Evolutionary conservation across 2,113 vertebrate genomes (phyloP).

Genomic region (Tragelaphus strepsiceros): DNA sequence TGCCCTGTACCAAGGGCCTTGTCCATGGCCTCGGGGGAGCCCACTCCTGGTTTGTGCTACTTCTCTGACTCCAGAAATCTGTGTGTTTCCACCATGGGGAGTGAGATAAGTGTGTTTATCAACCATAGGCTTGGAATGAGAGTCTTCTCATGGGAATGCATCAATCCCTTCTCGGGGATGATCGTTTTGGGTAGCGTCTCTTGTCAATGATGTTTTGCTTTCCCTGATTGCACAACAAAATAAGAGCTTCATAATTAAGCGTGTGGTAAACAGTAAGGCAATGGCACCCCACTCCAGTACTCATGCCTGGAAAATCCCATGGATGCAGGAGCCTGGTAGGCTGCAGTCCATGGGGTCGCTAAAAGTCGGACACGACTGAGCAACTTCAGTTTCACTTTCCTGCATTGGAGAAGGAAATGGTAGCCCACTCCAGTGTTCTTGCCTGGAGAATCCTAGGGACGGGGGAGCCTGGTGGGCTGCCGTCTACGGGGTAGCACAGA

Average conservation of each 20-base stretch:
- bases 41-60: constrained; percentile 40
- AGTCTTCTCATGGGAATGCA: constrained; percentile 58
- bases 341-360: no score
- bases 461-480: no score
- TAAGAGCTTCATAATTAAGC: constrained; percentile 56
- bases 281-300: not conserved
- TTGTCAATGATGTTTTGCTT: constrained; percentile 68
- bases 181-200: constrained; percentile 56
- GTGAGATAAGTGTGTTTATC: constrained; percentile 73
- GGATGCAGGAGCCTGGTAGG: no score
- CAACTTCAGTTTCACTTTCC: no score
- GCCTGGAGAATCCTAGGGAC: no score
- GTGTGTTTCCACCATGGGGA: constrained; percentile 45
- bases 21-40: constrained; percentile 60
- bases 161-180: constrained; percentile 67
- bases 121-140: constrained; percentile 36
- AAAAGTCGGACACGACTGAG: no score
- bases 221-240: constrained; percentile 40
- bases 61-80: constrained; percentile 68
- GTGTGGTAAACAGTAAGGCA: not conserved
- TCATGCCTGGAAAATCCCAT: no score
- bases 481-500: no score
- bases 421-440: no score
- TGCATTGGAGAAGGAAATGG: no score
- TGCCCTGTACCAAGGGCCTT: constrained; percentile 50